Evolutionary conservation across 2,888 invertebrate genomes (phyloP), one percentile per base, ranked within the genome.

Genomic region (Ecliptopera silaceata): DNA sequence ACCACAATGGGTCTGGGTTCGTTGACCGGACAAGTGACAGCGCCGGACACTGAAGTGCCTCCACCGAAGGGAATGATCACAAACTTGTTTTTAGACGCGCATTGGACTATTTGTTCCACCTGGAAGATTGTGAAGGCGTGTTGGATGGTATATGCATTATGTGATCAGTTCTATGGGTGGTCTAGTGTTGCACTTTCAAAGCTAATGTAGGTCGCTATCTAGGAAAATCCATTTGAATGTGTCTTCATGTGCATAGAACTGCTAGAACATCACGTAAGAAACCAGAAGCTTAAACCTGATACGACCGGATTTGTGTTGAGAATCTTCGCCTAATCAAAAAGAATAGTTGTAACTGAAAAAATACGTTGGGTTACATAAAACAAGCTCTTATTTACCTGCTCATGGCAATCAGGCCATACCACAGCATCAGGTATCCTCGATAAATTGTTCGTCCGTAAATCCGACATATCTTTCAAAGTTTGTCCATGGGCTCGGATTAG

Each of bases 21-120:
- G 20, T 93, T 81, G 11, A 89, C 87, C 0, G 98, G 98, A 79
- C 98, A 98, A 45, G 95, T 94, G 8, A 97, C 92, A 0, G 97
- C 95, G 1, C 97, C 96, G 0, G 98, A 97, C 0, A 98, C 98
- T 38, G 97, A 97, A 0, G 98, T 98, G 0, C 98, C 98, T 1
- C 98, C 98, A 0, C 99, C 99, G 82, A 95, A 98, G 0, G 98
- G 99, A 69, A 99, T 96, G 51, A 99, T 92, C 32, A 95, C 97
- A 39, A 97, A 93, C 69, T 96, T 93, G 72, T 95, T 92, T 38
- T 93, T 91, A 52, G 94, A 92, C 1, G 98, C 98, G 38, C 96
- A 79, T 17, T 93, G 84, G 0, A 99, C 96, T 66, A 99, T 91
- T 70, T 92, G 92, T 57, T 95, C 95, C 3, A 98, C 98, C 90